Conservation (phyloP, 2,888 invertebrate genomes). For the Leptopterna dolabrata region DNA sequence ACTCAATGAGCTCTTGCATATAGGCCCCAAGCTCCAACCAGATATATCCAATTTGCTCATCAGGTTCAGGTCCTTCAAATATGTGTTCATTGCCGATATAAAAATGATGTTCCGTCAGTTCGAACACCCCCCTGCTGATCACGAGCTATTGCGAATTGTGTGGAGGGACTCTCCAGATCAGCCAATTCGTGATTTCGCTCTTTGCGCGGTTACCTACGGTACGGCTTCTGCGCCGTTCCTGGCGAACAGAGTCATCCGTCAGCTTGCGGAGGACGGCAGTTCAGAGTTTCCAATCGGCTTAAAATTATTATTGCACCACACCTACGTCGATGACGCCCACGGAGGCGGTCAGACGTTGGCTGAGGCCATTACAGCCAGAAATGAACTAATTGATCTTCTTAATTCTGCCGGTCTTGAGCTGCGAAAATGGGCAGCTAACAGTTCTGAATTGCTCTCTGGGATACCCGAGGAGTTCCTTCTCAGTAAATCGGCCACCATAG, state of each 20-base stretch:
- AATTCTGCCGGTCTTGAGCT: neutral
- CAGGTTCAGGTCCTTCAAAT: conserved; percentile 43
- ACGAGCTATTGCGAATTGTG: conserved; percentile 61
- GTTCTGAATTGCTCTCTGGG: neutral
- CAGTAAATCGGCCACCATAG: neutral
- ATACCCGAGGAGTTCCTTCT: neutral
- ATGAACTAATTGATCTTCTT: neutral
- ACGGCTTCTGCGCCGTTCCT: conserved; percentile 61
- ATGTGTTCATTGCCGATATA: conserved; percentile 41
- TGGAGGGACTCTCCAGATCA: conserved; percentile 60
- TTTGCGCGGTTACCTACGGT: conserved; percentile 62
- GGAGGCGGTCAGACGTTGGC: neutral
- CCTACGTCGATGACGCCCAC: conserved; percentile 63
- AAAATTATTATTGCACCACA: conserved; percentile 50
- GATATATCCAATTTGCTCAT: neutral
- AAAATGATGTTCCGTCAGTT: conserved; percentile 57
- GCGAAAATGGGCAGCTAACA: conserved; percentile 19
- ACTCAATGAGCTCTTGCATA: neutral
- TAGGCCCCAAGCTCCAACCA: neutral
- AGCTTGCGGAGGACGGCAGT: conserved; percentile 58
- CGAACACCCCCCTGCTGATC: conserved; percentile 43
- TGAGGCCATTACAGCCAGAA: neutral
- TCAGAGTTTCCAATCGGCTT: conserved; percentile 58
- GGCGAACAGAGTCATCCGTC: conserved; percentile 59
- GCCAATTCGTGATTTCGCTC: conserved; percentile 58